Conservation (phyloP, 2,888 invertebrate species). For the Mesoligia furuncula region DNA sequence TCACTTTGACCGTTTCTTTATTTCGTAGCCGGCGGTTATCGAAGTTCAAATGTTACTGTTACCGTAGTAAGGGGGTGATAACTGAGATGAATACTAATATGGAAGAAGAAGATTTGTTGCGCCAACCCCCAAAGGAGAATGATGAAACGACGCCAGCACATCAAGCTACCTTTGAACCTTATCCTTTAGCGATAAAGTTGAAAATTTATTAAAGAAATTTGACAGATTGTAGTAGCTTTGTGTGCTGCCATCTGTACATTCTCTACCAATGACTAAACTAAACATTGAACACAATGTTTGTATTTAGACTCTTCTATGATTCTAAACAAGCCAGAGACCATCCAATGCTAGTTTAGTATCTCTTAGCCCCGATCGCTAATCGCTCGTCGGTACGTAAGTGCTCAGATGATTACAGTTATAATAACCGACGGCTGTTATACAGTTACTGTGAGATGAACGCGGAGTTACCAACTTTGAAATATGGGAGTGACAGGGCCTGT, state of each 20-base stretch:
- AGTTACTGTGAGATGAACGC: slow-evolving; percentile 62
- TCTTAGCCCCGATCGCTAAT: slow-evolving; percentile 52
- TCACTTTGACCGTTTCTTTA: background rate
- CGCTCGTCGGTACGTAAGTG: slow-evolving; percentile 48
- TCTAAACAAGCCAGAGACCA: background rate
- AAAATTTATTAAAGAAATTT: too few species aligned
- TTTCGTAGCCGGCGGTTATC: background rate
- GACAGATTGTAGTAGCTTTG: too few species aligned
- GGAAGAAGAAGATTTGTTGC: background rate
- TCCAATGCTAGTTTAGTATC: slow-evolving; percentile 24
- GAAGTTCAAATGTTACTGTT: background rate
- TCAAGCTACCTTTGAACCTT: too few species aligned
- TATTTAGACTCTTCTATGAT: background rate
- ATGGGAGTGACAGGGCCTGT: slow-evolving; percentile 4
- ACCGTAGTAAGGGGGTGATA: background rate
- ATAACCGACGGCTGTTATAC: slow-evolving; percentile 62
- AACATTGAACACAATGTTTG: background rate
- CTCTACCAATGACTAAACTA: background rate
- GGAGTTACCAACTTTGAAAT: slow-evolving; percentile 27
- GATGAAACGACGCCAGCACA: too few species aligned
- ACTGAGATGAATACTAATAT: background rate
- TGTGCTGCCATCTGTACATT: background rate
- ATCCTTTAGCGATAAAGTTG: too few species aligned
- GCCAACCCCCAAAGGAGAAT: too few species aligned
- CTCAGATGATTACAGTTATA: slow-evolving; percentile 62